These are phyloP conservation scores for Apotomis betuletana DNA, from an alignment of 2,888 invertebrate species.

Conservation along the genomic window DNA sequence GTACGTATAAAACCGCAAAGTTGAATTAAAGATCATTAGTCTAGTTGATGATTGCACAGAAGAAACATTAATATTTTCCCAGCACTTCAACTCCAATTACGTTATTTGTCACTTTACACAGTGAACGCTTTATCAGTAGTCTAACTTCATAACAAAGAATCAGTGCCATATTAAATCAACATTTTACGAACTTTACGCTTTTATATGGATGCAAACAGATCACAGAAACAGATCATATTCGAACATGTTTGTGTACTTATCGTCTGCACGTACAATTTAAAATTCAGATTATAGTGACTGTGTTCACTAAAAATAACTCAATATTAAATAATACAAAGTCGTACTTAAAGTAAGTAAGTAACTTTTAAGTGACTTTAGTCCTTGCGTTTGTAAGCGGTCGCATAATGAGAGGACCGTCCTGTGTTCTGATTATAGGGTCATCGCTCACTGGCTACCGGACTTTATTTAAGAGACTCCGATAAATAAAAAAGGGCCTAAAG, in stretches of 20 bases:
- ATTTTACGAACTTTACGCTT: no score
- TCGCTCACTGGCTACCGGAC: conserved; percentile 24
- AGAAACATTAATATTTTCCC: neutral
- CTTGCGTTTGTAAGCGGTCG: neutral
- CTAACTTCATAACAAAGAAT: neutral
- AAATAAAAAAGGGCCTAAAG: neutral
- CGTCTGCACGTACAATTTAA: no score
- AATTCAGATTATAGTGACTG: neutral
- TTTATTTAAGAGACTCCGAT: neutral
- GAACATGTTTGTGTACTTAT: no score
- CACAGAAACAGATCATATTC: no score
- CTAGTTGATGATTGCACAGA: neutral
- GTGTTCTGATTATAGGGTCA: conserved; percentile 15
- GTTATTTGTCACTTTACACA: conserved; percentile 9
- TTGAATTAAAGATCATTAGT: neutral
- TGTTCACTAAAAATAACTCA: neutral
- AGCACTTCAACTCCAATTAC: conserved; percentile 3
- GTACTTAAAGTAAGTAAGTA: neutral
- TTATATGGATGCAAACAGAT: no score
- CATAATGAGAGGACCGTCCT: conserved; percentile 3
- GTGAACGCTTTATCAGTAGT: neutral
- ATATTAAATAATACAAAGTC: neutral
- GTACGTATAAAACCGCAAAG: no score
- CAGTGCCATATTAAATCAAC: neutral
- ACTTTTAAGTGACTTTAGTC: neutral